Evolutionary conservation across 2,888 invertebrate genomes (phyloP).

Genomic region (Tinea trinotella): DNA sequence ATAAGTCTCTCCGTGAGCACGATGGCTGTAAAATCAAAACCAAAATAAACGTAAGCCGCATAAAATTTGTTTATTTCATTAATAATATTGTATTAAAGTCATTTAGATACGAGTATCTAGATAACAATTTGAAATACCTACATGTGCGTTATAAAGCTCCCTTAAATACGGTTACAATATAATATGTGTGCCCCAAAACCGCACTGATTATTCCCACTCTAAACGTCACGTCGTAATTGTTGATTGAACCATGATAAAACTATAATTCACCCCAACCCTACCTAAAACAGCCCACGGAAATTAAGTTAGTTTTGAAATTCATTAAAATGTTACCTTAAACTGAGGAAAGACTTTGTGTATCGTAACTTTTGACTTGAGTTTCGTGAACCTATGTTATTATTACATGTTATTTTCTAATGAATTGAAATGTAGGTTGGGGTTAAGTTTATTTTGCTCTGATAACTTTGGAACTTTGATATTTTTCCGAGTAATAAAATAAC

Average conservation of each 20-base stretch:
- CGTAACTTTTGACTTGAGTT: neutral
- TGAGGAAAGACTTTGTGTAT: conserved; percentile 1
- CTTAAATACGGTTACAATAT: neutral
- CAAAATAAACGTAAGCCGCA: no score
- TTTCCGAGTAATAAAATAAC: no score
- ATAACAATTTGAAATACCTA: neutral
- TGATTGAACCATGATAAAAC: conserved; percentile 20
- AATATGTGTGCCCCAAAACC: neutral
- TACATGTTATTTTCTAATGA: neutral
- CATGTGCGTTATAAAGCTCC: neutral
- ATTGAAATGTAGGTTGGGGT: neutral
- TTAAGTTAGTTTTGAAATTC: conserved; percentile 15
- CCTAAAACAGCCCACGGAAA: conserved; percentile 10
- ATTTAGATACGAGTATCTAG: neutral
- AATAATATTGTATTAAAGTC: no score
- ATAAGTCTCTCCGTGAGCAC: no score
- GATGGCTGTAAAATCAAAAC: no score
- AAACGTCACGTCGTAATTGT: conserved; percentile 18
- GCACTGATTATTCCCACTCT: conserved; percentile 7
- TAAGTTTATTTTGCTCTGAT: neutral
- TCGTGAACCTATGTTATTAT: neutral
- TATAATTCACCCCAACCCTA: conserved; percentile 6
- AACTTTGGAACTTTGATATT: no score
- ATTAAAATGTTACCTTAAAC: conserved; percentile 8
- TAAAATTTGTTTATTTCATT: no score